Base-by-base conservation (phyloP, 2,113 vertebrate genomes). In the Hippocampus zosterae region DNA sequence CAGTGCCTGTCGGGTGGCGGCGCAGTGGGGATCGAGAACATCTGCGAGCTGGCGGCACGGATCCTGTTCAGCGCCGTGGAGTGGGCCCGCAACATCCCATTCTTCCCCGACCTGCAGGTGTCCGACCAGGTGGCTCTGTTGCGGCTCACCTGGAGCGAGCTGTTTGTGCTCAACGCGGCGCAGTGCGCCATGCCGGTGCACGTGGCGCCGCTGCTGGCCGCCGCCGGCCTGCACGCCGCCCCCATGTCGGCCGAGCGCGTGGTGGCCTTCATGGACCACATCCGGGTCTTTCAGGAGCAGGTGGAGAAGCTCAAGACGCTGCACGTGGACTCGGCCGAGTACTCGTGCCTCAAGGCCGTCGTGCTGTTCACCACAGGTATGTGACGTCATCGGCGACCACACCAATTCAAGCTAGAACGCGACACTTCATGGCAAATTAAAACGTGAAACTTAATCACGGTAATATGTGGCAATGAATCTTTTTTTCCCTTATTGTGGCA, bases 221-320 rank as follows among this genome's bases (percentile, higher is more conserved):
- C 96, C 60, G 96, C 96, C 0, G 96, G 96, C 72, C 94, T 98
- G 7, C 96, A 98, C 83, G 96, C 96, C 61, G 97, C 96, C 15
- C 96, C 96, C 71, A 98, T 98, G 96, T 95, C 95, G 23, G 95
- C 96, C 68, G 96, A 98, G 91, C 91, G 96, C 83, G 96, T 98
- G 84, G 95, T 98, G 88, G 95, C 95, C 88, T 98, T 98, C 93
- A 98, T 98, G 96, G 96, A 98, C 92, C 96, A 98, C 94, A 98
- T 98, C 91, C 92, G 96, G 88, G 95, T 98, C 91, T 98, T 98
- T 92, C 96, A 98, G 90, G 96, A 98, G 88, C 96, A 98, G 90
- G 96, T 98, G 91, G 96, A 98, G 90, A 98, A 97, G 91, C 95
- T 98, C 73, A 98, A 98, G 90, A 95, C 94, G 46, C 91, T 98